Evolutionary conservation across 1,140 invertebrate species (phyloP).

Genomic region (Tetraneura akinire): DNA sequence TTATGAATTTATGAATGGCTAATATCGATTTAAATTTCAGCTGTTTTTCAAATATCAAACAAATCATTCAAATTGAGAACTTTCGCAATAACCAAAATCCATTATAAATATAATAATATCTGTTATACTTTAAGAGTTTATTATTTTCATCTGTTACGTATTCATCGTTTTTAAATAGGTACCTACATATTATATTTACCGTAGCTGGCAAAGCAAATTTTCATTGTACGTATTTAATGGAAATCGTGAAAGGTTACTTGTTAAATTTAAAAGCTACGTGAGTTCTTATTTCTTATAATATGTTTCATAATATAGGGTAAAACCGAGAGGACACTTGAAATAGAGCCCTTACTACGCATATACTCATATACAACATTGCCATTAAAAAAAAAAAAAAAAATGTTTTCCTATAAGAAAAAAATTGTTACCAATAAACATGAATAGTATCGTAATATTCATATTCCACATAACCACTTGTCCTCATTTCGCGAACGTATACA

Average conservation of each 20-base stretch:
- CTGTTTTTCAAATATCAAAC: too few relatives aligned
- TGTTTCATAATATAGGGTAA: background rate
- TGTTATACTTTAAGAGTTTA: too few relatives aligned
- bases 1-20: too few relatives aligned
- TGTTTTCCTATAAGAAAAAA: background rate
- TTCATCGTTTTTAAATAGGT: background rate
- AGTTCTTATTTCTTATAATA: background rate
- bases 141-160: background rate
- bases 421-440: slow-evolving; percentile 23
- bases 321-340: slow-evolving; percentile 8
- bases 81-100: too few relatives aligned
- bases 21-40: too few relatives aligned
- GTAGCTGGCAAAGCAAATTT: slow-evolving; percentile 13
- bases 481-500: background rate
- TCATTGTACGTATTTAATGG: slow-evolving; percentile 25
- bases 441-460: too few relatives aligned
- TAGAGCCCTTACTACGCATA: background rate
- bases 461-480: background rate
- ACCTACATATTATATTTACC: background rate
- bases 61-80: too few relatives aligned
- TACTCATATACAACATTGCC: background rate
- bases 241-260: background rate
- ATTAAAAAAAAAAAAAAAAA: background rate
- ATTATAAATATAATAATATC: too few relatives aligned
- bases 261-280: slow-evolving; percentile 5